These are phyloP conservation scores for Mesocentrotus franciscanus DNA, from an alignment of 53 echinoderm and acorn worm genomes.

Conservation along the genomic window DNA sequence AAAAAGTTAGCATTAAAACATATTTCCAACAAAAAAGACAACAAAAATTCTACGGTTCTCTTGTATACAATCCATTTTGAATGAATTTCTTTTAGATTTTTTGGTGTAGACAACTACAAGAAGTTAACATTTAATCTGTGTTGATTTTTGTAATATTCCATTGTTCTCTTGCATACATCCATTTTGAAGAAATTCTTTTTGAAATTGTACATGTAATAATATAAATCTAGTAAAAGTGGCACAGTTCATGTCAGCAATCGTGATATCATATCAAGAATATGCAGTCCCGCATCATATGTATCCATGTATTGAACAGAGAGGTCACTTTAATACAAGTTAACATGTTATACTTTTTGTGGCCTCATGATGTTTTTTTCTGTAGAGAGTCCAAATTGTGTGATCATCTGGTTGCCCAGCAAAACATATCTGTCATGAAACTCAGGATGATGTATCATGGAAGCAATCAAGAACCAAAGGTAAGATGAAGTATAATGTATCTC, in stretches of 20 bases:
- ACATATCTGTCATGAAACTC: not conserved
- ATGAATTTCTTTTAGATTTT: too few relatives aligned
- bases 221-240: not conserved
- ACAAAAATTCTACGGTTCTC: too few relatives aligned
- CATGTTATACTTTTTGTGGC: not conserved
- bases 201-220: not conserved
- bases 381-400: slow-evolving; percentile 3
- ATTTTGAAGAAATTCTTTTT: too few relatives aligned
- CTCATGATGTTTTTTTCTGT: not conserved
- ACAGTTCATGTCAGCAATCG: not conserved
- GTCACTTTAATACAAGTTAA: not conserved
- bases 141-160: too few relatives aligned
- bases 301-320: not conserved
- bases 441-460: not conserved
- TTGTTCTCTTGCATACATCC: too few relatives aligned
- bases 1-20: too few relatives aligned
- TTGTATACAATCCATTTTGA: too few relatives aligned
- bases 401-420: not conserved
- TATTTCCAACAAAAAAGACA: too few relatives aligned
- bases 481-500: too few relatives aligned
- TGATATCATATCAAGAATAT: not conserved
- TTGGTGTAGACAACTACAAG: too few relatives aligned
- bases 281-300: not conserved
- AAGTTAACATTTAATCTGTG: too few relatives aligned
- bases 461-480: not conserved